These are phyloP conservation scores for Dascillus cervinus DNA, from an alignment of 2,888 invertebrate genomes.

Conservation along the genomic window DNA sequence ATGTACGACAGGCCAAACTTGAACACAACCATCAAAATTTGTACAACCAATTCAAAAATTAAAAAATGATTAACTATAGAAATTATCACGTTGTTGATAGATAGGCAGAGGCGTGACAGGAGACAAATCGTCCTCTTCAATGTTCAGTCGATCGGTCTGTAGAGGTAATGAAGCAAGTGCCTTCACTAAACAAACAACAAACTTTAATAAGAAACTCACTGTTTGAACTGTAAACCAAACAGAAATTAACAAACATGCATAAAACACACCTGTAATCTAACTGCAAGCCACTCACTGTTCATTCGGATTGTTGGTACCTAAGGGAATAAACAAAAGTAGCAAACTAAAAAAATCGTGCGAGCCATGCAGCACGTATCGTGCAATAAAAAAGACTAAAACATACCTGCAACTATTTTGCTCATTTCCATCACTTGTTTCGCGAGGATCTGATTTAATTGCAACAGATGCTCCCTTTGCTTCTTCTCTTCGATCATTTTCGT, in stretches of 20 bases:
- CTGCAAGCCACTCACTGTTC: conserved; percentile 31
- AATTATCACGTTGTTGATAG: conserved; percentile 82
- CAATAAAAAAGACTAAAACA: conserved; percentile 21
- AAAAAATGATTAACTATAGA: conserved; percentile 46
- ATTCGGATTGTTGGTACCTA: conserved; percentile 38
- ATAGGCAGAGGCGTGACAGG: conserved; percentile 74
- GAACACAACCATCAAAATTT: conserved; percentile 33
- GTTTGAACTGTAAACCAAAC: conserved; percentile 2
- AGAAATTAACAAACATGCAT: conserved; percentile 4
- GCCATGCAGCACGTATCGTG: conserved; percentile 12
- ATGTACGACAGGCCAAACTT: conserved; percentile 26
- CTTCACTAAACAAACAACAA: no score
- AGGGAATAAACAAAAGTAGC: conserved; percentile 28
- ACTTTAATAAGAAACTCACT: neutral
- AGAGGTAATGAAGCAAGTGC: conserved; percentile 67
- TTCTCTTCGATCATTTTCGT: conserved; percentile 64
- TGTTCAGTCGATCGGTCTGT: conserved; percentile 45
- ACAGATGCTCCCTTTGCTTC: conserved; percentile 78
- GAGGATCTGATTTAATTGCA: conserved; percentile 85
- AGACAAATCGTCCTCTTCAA: conserved; percentile 65
- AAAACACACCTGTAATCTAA: conserved; percentile 25
- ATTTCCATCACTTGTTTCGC: conserved; percentile 92
- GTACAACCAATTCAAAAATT: conserved; percentile 29
- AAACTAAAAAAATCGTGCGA: conserved; percentile 17
- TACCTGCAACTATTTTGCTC: conserved; percentile 93